These are phyloP conservation scores for Holacanthella duospinosa DNA, from an alignment of 2,888 invertebrate species.

Conservation along the genomic window DNA sequence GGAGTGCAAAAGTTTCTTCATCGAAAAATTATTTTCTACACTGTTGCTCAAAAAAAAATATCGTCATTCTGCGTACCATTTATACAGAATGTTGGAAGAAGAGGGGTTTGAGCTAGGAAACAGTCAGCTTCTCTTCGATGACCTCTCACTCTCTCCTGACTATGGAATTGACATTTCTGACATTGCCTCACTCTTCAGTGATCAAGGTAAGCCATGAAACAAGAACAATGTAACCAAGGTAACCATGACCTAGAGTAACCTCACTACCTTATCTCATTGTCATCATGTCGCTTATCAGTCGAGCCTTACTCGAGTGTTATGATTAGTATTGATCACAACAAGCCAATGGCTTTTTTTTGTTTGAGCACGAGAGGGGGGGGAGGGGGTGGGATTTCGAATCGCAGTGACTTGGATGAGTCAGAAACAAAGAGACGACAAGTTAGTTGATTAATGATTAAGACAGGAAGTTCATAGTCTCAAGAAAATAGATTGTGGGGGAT, in stretches of 20 bases:
- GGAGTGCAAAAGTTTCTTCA: no score
- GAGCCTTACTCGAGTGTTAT: background rate
- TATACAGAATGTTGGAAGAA: background rate
- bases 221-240: no score
- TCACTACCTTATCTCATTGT: background rate
- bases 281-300: no score
- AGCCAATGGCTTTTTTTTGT: background rate
- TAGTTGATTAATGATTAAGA: background rate
- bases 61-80: no score
- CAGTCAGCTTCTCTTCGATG: background rate
- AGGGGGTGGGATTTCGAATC: no score
- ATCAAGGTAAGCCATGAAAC: background rate
- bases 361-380: background rate
- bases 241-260: conserved; percentile 1
- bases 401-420: background rate
- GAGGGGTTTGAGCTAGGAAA: background rate
- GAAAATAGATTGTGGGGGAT: background rate
- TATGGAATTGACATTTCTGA: conserved; percentile 3
- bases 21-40: no score
- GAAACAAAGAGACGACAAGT: background rate
- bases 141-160: conserved; percentile 1
- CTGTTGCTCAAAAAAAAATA: no score
- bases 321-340: background rate
- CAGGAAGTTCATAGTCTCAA: background rate
- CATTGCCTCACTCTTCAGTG: background rate